phyloP scores from a whole-genome alignment of 2,797 vertebrate genomes.

The Sebastes vulpes region DNA sequence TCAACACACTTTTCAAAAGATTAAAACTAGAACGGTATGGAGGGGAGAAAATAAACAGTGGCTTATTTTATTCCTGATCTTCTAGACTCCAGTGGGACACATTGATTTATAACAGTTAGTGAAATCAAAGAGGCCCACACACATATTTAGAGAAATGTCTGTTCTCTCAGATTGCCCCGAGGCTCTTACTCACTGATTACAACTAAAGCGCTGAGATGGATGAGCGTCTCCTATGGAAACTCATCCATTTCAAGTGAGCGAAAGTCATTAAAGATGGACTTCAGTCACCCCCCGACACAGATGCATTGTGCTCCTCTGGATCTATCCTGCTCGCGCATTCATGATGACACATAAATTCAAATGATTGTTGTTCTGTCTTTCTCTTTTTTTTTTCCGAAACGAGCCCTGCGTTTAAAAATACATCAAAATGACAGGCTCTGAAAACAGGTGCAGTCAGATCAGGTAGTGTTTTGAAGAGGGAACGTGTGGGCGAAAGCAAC shows the following conservation, averaged over 20 bases:
- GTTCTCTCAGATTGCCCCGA: constrained; percentile 6
- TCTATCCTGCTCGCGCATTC: neutral
- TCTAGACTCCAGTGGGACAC: neutral
- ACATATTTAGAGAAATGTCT: neutral
- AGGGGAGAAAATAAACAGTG: neutral
- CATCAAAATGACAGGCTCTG: constrained; percentile 42
- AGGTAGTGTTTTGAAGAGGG: constrained; percentile 34
- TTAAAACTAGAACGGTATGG: constrained; percentile 7
- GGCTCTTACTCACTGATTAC: constrained; percentile 27
- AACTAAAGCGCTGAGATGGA: constrained; percentile 22
- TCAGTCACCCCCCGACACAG: neutral
- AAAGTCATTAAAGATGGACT: constrained; percentile 23
- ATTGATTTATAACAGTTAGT: constrained; percentile 20
- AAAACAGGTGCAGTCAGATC: constrained; percentile 49
- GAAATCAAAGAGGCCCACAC: constrained; percentile 46
- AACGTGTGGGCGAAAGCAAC: constrained; percentile 41
- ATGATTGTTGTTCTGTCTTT: constrained; percentile 16
- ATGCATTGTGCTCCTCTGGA: constrained; percentile 4
- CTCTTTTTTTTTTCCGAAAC: neutral
- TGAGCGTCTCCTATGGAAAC: constrained; percentile 3
- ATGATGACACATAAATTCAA: constrained; percentile 11
- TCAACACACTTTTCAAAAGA: constrained; percentile 19
- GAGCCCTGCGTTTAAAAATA: constrained; percentile 62
- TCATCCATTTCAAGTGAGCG: neutral
- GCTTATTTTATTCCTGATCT: constrained; percentile 19